Base-by-base conservation (phyloP, 2,888 invertebrate genomes). In the Resseliella maxima region DNA sequence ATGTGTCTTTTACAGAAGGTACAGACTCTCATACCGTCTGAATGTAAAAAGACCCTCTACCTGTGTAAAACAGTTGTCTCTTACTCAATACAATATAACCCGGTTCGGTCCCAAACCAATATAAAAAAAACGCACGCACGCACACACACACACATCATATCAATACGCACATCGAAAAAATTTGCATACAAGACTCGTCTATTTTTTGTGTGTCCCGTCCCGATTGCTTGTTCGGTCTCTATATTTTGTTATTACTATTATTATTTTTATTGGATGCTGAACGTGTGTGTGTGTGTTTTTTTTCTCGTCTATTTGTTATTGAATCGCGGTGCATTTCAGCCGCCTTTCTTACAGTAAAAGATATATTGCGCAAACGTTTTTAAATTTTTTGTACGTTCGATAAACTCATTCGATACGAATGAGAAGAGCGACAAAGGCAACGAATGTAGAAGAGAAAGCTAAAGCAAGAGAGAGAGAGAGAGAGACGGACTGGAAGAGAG, bases 221-320 rank as follows among this genome's bases (percentile, higher is more conserved):
- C 24, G n/a, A 3, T 24, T 50, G 2, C 50, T 24, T 24, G 3
- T 59, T 24, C 41, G 41, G 5, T 59, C 24, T 59, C 24, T 24
- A n/a, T 3, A 10, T 59, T 59, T 24, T 24, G 24, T 59, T 59
- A 59, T 59, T 59, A 59, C 59, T 59, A 59, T 59, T 59, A 59
- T 59, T 59, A 59, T 59, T 59, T 59, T 59, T 59, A 59, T 59
- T 59, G 59, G 59, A 59, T 59, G 59, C 24, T 59, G 59, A n/a
- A n/a, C n/a, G n/a, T n/a, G n/a, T n/a, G n/a, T n/a, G n/a, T n/a
- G n/a, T n/a, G n/a, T n/a, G n/a, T n/a, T 59, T 59, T 59, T 59
- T 59, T 59, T 59, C 10, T 59, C n/a, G n/a, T 2, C 3, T 59
- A 2, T 59, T 5, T n/a, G 24, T 59, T n/a, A 5, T 59, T 59